These are phyloP conservation scores for Camarhynchus parvulus DNA, from an alignment of 2,113 vertebrate species.

Conservation along the genomic window DNA sequence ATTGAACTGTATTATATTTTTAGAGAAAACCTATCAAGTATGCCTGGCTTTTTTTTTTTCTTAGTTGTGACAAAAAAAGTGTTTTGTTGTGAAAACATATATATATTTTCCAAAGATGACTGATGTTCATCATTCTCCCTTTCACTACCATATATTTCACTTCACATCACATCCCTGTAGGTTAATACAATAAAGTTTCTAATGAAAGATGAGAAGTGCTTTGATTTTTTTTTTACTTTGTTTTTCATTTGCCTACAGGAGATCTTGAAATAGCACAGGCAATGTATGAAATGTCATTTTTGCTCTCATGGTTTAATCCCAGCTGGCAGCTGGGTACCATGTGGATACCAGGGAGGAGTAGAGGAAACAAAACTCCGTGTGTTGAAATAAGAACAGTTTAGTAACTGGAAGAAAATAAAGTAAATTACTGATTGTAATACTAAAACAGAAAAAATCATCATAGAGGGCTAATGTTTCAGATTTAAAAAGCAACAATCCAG, in stretches of 20 bases:
- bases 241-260: not conserved
- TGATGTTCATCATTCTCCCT: conserved; percentile 41
- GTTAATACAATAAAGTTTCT: conserved; percentile 74
- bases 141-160: conserved; percentile 31
- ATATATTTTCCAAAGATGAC: conserved; percentile 71
- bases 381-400: not conserved
- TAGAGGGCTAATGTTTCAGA: not conserved
- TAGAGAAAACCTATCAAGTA: conserved; percentile 46
- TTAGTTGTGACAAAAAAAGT: conserved; percentile 42
- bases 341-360: not conserved
- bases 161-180: conserved; percentile 56
- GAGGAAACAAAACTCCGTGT: not conserved
- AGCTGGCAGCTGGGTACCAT: not conserved
- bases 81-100: conserved; percentile 60
- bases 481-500: not conserved
- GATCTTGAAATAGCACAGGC: not conserved
- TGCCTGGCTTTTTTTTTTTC: conserved; percentile 33
- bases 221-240: not conserved
- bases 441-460: not conserved
- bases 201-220: conserved; percentile 39
- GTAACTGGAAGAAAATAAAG: not conserved
- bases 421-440: not conserved
- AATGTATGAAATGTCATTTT: not conserved
- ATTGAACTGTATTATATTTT: conserved; percentile 61
- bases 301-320: not conserved